These are phyloP conservation scores for Drosophila ironensis DNA, from an alignment of 1,140 invertebrate genomes.

Conservation along the genomic window DNA sequence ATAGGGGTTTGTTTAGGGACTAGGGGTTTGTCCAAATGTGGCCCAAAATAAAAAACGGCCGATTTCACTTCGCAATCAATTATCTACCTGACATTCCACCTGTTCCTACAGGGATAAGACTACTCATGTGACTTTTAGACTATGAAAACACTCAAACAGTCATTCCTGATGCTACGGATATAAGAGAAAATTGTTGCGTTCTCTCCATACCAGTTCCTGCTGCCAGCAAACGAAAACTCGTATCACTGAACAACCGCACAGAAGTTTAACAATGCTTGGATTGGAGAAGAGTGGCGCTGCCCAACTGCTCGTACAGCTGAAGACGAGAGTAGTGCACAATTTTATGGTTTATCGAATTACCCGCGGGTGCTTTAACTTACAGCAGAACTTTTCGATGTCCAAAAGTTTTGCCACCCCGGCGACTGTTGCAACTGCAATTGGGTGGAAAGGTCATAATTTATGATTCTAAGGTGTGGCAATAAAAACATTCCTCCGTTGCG, in stretches of 20 bases:
- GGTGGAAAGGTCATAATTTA: conserved; percentile 56
- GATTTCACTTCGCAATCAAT: no score
- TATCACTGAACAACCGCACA: conserved; percentile 37
- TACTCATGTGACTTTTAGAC: no score
- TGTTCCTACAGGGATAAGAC: no score
- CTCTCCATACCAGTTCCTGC: conserved; percentile 49
- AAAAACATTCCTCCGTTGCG: conserved; percentile 49
- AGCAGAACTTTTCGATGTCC: conserved; percentile 47
- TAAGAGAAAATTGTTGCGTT: background rate
- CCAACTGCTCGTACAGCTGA: conserved; percentile 2
- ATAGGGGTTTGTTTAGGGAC: no score
- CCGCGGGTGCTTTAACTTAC: conserved; percentile 78
- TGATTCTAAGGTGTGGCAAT: conserved; percentile 78
- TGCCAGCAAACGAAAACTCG: conserved; percentile 29
- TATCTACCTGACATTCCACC: no score
- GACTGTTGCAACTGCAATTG: background rate
- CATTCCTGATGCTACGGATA: no score
- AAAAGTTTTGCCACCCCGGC: conserved; percentile 49
- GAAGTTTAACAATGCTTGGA: conserved; percentile 60
- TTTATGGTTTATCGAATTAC: conserved; percentile 81
- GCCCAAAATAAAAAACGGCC: no score
- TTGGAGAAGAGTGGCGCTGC: conserved; percentile 11
- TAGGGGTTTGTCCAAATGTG: no score
- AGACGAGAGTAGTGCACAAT: conserved; percentile 76
- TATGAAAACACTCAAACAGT: no score